A percentile compares a stretch with the other conserved stretches of the same genome.
phyloP scores from a whole-genome alignment of 2,888 invertebrate species.

The Pristionchus mayeri region DNA sequence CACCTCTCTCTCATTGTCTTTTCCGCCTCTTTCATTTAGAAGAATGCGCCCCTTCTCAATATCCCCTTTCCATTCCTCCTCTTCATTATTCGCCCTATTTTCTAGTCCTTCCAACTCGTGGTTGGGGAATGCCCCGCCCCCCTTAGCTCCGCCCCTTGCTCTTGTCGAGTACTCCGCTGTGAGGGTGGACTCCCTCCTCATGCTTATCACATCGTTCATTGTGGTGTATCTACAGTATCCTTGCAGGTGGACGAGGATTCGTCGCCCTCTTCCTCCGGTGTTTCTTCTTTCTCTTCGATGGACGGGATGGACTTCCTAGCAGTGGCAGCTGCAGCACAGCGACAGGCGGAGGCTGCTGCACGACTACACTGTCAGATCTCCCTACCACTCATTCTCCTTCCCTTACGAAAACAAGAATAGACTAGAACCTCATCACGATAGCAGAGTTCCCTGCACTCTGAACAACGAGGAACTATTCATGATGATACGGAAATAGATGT shows the following conservation, averaged over 20 bases:
- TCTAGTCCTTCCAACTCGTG: constrained; percentile 10
- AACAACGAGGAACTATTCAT: too few relatives aligned
- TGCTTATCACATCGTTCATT: neutral
- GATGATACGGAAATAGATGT: too few relatives aligned
- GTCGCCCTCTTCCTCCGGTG: neutral
- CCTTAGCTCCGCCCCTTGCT: neutral
- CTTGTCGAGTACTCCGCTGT: neutral
- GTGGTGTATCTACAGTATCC: neutral
- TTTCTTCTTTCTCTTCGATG: neutral
- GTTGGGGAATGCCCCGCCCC: neutral
- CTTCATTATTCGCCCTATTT: constrained; percentile 22
- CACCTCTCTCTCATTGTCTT: neutral
- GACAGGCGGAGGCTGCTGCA: neutral
- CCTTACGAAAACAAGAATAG: too few relatives aligned
- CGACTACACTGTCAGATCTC: neutral
- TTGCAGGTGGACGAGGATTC: neutral
- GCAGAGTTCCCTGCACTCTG: too few relatives aligned
- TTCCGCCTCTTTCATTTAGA: constrained; percentile 13
- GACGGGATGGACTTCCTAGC: constrained; percentile 2
- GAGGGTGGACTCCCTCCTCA: neutral
- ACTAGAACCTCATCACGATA: too few relatives aligned
- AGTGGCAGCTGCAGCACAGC: neutral
- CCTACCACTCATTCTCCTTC: too few relatives aligned
- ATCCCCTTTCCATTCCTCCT: constrained; percentile 22
- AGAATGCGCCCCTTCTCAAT: neutral